Evolutionary conservation across 1,140 invertebrate genomes (phyloP), one percentile per base, ranked within the genome.

Genomic region (Caerostris extrusa): DNA sequence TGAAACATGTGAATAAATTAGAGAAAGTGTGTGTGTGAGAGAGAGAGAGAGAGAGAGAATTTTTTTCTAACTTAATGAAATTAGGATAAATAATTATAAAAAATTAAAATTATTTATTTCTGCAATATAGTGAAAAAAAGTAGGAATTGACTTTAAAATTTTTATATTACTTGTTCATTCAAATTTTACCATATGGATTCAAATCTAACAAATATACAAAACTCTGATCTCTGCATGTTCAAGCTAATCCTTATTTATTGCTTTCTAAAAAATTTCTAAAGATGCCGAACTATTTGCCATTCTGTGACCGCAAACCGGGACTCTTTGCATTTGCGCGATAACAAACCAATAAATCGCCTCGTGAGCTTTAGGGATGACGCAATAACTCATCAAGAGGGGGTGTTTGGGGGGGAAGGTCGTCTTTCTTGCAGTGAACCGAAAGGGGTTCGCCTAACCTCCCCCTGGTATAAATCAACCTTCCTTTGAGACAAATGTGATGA

Each of bases 401-500:
- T 19, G 34, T 19, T 34, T 12, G 19, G 5, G 57, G 34, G n/a
- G 3, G 17, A 57, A 57, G 55, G 55, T 64, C 58, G 34, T 34
- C 34, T 34, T 34, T 34, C 34, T 34, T 34, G 82, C 55, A 87
- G 64, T 89, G 50, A 88, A 53, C 86, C 86, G 55, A 88, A 88
- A 60, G 57, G 57, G 83, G 57, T 60, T 56, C 56, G 82, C 67
- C 60, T 61, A 34, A 5, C 12, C 34, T 19, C 17, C 87, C 64
- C 34, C 8, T 14, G 14, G 50, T 12, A 82, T 91, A 91, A 91
- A 91, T 91, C 71, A 91, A 53, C 34, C 7, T 60, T 57, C 19
- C 53, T 90, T 60, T 77, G 67, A 82, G 90, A 91, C 90, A 91
- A 91, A 91, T 82, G 90, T 34, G 57, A 81, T 55, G 89, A 91